phyloP scores from a whole-genome alignment of 2,888 invertebrate genomes.

The Chaetoderma sp. region DNA sequence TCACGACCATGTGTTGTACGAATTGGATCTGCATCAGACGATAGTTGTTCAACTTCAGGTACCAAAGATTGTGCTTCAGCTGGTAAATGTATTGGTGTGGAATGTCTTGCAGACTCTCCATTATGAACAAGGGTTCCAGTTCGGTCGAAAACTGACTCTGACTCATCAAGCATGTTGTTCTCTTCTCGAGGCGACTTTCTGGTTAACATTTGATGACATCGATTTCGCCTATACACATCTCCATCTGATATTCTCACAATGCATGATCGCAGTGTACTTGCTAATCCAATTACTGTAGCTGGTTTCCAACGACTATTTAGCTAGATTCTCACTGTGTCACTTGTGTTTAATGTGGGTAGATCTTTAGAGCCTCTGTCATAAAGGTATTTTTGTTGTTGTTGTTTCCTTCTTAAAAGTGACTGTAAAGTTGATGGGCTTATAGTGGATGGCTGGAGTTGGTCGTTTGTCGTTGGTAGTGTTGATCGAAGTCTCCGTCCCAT shows the following conservation, averaged over 20 bases:
- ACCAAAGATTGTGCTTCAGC: too few species aligned
- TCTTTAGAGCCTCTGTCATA: conserved; percentile 7
- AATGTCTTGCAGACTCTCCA: too few species aligned
- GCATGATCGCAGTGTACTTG: neutral
- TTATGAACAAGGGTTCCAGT: too few species aligned
- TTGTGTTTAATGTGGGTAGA: neutral
- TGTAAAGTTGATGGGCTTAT: neutral
- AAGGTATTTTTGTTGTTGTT: neutral
- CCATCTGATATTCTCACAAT: too few species aligned
- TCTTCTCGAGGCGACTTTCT: neutral
- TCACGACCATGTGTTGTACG: too few species aligned
- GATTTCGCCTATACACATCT: conserved; percentile 4
- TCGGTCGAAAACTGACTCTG: too few species aligned
- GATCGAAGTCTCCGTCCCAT: conserved; percentile 15
- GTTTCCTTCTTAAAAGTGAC: neutral
- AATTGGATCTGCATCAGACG: too few species aligned
- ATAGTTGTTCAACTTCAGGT: too few species aligned
- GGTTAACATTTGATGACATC: neutral
- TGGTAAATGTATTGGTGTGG: too few species aligned
- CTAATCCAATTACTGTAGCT: neutral
- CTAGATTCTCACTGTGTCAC: neutral
- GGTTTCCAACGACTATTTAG: neutral
- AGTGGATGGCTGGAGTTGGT: neutral
- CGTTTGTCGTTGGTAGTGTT: neutral
- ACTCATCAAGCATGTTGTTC: neutral